phyloP scores from a whole-genome alignment of 1,140 invertebrate genomes.

The Drosophila nannoptera region DNA sequence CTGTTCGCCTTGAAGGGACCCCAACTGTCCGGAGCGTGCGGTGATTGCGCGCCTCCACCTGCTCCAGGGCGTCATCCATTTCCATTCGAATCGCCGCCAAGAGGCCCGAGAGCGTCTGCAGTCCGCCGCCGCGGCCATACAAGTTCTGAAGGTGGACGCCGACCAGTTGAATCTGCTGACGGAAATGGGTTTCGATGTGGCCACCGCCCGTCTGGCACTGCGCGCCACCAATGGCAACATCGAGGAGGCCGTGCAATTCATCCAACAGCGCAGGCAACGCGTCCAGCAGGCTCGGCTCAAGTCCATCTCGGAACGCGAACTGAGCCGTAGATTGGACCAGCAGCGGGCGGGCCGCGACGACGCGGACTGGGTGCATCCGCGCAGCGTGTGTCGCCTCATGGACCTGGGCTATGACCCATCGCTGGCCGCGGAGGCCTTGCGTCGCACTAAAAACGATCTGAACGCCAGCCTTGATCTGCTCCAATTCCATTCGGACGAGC shows the following conservation, averaged over 20 bases:
- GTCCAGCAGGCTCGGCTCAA: constrained; percentile 79
- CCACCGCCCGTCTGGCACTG: constrained; percentile 84
- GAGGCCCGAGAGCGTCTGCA: constrained; percentile 82
- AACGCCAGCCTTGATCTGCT: constrained; percentile 56
- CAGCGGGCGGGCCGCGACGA: constrained; percentile 18
- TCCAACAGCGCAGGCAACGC: constrained; percentile 81
- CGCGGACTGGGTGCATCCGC: constrained; percentile 66
- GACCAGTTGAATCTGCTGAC: constrained; percentile 80
- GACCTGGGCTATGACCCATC: constrained; percentile 85
- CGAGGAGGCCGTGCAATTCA: constrained; percentile 83
- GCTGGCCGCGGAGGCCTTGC: constrained; percentile 82
- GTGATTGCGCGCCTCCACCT: constrained; percentile 87
- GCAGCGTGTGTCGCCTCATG: constrained; percentile 81
- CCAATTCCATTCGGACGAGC: constrained; percentile 49
- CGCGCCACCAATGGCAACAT: constrained; percentile 83
- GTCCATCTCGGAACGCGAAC: constrained; percentile 79
- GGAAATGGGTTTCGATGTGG: constrained; percentile 82
- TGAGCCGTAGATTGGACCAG: constrained; percentile 77
- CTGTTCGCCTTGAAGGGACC: constrained; percentile 84
- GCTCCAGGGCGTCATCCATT: constrained; percentile 87
- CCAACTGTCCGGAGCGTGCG: constrained; percentile 83
- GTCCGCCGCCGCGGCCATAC: constrained; percentile 82
- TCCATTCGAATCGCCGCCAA: constrained; percentile 84
- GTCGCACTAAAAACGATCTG: constrained; percentile 84
- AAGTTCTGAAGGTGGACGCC: constrained; percentile 82